A percentile compares a stretch with the other conserved stretches of the same genome.
phyloP scores from a whole-genome alignment of 2,113 vertebrate genomes.

The Heterotis niloticus region DNA sequence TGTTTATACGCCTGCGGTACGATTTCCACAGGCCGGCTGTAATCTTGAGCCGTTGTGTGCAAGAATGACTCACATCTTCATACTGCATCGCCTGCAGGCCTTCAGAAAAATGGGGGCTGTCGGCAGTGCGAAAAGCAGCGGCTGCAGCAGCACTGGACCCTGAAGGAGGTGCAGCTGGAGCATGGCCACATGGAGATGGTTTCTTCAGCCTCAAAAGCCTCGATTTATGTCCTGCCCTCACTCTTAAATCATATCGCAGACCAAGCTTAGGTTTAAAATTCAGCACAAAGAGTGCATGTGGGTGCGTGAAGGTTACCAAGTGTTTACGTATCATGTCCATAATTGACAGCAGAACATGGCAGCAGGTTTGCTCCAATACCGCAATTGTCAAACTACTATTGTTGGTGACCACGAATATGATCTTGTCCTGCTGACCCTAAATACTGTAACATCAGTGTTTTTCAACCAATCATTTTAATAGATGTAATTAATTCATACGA shows the following conservation, averaged over 20 bases:
- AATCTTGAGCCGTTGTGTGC: slow-evolving; percentile 19
- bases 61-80: slow-evolving; percentile 31
- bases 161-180: neutral
- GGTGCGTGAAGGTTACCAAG: no score
- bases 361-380: slow-evolving; percentile 10
- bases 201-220: no score
- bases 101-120: slow-evolving; percentile 1
- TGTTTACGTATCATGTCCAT: no score
- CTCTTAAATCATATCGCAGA: neutral
- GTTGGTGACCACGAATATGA: neutral
- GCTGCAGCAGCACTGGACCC: slow-evolving; percentile 14
- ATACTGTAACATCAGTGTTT: no score
- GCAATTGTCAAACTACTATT: neutral
- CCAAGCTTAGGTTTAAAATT: neutral
- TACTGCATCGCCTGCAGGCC: neutral
- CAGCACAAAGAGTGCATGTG: no score
- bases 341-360: neutral
- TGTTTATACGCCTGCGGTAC: slow-evolving; percentile 41
- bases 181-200: neutral
- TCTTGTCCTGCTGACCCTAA: no score
- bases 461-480: no score
- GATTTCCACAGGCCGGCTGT: slow-evolving; percentile 28
- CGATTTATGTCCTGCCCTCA: neutral
- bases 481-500: no score
- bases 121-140: neutral